A percentile compares a stretch with the other conserved stretches of the same genome.
These are phyloP conservation scores for Ectemnius cavifrons DNA, from an alignment of 2,888 invertebrate species.

Conservation along the genomic window DNA sequence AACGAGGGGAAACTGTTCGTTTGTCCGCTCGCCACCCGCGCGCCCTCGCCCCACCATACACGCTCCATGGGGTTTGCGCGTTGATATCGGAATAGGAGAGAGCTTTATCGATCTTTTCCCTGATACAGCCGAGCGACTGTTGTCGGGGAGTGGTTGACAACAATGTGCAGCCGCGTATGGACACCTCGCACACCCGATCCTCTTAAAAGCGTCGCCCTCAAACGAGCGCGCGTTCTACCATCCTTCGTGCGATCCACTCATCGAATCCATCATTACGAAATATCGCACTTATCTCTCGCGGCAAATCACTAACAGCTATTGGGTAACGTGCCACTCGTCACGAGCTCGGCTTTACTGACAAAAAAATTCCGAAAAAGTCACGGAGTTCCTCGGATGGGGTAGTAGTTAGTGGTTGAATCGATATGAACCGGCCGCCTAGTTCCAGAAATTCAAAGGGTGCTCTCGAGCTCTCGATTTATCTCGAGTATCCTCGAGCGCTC, in stretches of 20 bases:
- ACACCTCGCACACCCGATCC: constrained; percentile 24
- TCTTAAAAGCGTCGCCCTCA: constrained; percentile 46
- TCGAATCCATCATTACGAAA: no score
- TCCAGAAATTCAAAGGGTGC: no score
- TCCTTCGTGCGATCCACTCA: neutral
- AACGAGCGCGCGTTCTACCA: neutral
- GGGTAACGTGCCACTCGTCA: no score
- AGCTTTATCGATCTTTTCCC: constrained; percentile 70
- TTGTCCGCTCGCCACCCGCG: constrained; percentile 29
- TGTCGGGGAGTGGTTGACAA: constrained; percentile 70
- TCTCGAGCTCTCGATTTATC: no score
- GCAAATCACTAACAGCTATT: no score
- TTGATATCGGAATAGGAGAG: constrained; percentile 69
- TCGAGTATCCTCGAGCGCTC: no score
- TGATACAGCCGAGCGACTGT: constrained; percentile 67
- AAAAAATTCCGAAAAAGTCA: no score
- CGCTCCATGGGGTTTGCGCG: constrained; percentile 69
- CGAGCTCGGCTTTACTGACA: no score
- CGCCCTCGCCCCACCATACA: constrained; percentile 45
- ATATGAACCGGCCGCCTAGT: neutral
- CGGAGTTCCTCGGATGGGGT: no score
- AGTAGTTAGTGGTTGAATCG: neutral
- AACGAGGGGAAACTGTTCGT: constrained; percentile 24
- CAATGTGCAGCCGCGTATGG: constrained; percentile 63
- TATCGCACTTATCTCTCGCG: no score